phyloP scores from a whole-genome alignment of 2,888 invertebrate species.

The Ditula angustiorana region DNA sequence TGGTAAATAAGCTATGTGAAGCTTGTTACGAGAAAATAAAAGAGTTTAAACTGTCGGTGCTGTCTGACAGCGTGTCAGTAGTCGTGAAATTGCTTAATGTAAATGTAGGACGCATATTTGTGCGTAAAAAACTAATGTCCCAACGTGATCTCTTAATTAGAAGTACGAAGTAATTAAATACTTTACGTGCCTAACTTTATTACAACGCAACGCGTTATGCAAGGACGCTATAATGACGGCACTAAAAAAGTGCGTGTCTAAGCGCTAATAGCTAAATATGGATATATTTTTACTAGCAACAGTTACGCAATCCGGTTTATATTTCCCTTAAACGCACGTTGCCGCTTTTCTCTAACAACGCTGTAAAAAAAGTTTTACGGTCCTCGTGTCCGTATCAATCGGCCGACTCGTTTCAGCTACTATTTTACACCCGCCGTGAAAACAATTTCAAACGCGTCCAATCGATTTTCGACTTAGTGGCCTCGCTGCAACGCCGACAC shows the following conservation, averaged over 20 bases:
- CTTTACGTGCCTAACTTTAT: background rate
- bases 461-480: constrained; percentile 79
- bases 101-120: too few relatives aligned
- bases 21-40: background rate
- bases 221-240: constrained; percentile 5
- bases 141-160: background rate
- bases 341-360: constrained; percentile 20
- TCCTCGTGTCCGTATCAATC: constrained; percentile 60
- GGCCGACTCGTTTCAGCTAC: constrained; percentile 67
- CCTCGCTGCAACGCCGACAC: constrained; percentile 50
- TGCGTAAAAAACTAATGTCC: background rate
- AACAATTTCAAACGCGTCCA: constrained; percentile 75
- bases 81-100: background rate
- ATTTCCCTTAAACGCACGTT: constrained; percentile 12
- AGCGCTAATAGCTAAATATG: constrained; percentile 1
- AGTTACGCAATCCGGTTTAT: constrained; percentile 31
- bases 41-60: background rate
- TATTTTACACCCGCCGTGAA: constrained; percentile 76
- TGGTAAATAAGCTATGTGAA: background rate
- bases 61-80: background rate
- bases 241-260: constrained; percentile 18
- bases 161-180: background rate
- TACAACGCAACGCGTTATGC: constrained; percentile 3
- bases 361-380: constrained; percentile 66
- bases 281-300: constrained; percentile 10